These are phyloP conservation scores for Agelastica alni DNA, from an alignment of 2,888 invertebrate genomes.

Conservation along the genomic window DNA sequence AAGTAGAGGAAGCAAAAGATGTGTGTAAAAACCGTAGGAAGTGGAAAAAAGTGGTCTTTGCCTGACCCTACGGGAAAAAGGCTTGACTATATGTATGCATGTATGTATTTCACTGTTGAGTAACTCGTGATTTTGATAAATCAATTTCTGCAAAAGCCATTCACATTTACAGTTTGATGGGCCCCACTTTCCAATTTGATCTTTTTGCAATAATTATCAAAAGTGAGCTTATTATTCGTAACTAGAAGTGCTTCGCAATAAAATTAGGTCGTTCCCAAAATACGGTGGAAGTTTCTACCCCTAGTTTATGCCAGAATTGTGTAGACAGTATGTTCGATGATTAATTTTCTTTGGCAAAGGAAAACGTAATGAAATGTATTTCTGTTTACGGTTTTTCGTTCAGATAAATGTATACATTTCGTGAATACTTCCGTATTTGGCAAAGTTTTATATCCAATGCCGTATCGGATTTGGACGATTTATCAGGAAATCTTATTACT, in stretches of 20 bases:
- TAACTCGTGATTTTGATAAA: too few relatives aligned
- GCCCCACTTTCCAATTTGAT: too few relatives aligned
- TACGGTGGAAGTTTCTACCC: neutral
- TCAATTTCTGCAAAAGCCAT: too few relatives aligned
- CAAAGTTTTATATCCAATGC: neutral
- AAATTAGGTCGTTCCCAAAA: neutral
- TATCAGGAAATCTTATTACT: neutral
- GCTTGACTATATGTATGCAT: too few relatives aligned
- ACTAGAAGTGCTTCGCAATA: neutral
- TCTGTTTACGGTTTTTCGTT: constrained; percentile 5
- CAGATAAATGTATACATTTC: neutral
- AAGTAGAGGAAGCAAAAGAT: too few relatives aligned
- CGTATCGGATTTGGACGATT: neutral
- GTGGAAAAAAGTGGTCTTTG: too few relatives aligned
- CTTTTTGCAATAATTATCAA: too few relatives aligned
- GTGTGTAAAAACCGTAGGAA: too few relatives aligned
- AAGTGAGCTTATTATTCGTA: too few relatives aligned
- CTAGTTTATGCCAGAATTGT: constrained; percentile 2
- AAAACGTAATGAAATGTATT: neutral
- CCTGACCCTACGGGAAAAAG: too few relatives aligned
- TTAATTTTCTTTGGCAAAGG: constrained; percentile 6
- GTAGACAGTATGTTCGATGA: constrained; percentile 5
- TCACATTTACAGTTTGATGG: too few relatives aligned
- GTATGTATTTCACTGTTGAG: too few relatives aligned
- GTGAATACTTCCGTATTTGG: neutral